Evolutionary conservation across 2,797 vertebrate species (phyloP), one percentile per base, ranked within the genome.

Genomic region (Sebastes minor): DNA sequence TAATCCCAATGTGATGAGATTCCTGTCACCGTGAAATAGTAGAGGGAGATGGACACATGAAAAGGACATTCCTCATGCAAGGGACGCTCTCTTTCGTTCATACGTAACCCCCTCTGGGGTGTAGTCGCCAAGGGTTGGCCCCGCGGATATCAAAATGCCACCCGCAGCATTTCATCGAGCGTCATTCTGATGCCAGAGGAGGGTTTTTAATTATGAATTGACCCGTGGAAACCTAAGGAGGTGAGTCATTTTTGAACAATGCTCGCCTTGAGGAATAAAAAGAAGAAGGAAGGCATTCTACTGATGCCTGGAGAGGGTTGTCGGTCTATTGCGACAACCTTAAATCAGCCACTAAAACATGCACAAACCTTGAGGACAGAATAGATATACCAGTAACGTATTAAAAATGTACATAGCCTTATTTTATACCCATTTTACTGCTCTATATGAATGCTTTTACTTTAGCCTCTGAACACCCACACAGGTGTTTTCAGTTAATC

Each of bases 141-240:
- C 85, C 14, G 78, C 68, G 60, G 92, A 86, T 85, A 87, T 90
- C 82, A 86, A 92, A 93, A 91, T 90, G 80, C 74, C 86, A 87
- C 71, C 23, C 18, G 78, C 74, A 84, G 85, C 78, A 77, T 67
- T 80, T 66, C 32, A 42, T 42, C 59, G 60, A 74, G 66, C 18
- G 8, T 83, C 57, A 76, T 83, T 85, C 84, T 65, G 52, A 84
- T 69, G 83, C 86, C 82, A 80, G 69, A 20, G 83, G 80, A 84
- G 32, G 69, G 42, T 78, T 88, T 90, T 91, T 90, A 92, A 94
- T 93, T 92, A 93, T 92, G 78, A 87, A 90, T 83, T 82, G 83
- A 89, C 89, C 83, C 33, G 78, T 69, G 52, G 69, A 84, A 82
- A 77, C 81, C 72, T 32, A 30, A 60, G 52, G 59, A 91, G 73